Evolutionary conservation across 2,113 vertebrate species (phyloP), one percentile per base, ranked within the genome.

Genomic region (Raja brachyura): DNA sequence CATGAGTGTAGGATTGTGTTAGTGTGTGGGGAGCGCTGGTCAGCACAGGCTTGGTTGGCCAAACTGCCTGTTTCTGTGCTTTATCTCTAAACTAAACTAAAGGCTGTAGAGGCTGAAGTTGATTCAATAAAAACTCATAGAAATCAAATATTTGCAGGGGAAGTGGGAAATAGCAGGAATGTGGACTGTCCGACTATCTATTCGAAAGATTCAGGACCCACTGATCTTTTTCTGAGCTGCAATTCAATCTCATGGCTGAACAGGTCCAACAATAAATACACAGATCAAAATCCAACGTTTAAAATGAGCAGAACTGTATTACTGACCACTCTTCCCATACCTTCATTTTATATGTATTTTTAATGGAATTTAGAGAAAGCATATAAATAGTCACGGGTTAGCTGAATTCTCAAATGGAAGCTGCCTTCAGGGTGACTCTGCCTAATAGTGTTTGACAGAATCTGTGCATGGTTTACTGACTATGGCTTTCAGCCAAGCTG

Each of bases 361-460:
- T 48, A 73, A 73, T 73, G 33, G 31, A 39, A 92, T 73, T 73
- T 73, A 73, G 33, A 92, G 90, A 73, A 92, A 25, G 7, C 22
- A 4, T 66, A 68, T 54, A 73, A 92, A 92, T 70, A 73, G 73
- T 92, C 90, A 92, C 66, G 9, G 14, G 18, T 92, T 70, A 92
- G 66, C 39, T 68, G 39, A 92, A 90, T 92, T 48, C 66, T 13
- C 39, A 73, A 68, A 73, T 54, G 90, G 70, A 92, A 90, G 33
- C 66, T 92, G 90, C 90, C 66, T 25, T 73, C 39, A 13, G 68
- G 66, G 20, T 33, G 22, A 92, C 20, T 92, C 7, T n/a, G 14
- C 33, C 33, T 48, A 92, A 92, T 92, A 73, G 66, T 73, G 68
- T 92, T 92, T 92, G 68, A 54, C 66, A 92, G 66, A 92, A 92